Percentiles rank a stretch among this genome's conserved stretches.
phyloP scores from a whole-genome alignment of 2,888 invertebrate genomes.

The Noctua janthe region DNA sequence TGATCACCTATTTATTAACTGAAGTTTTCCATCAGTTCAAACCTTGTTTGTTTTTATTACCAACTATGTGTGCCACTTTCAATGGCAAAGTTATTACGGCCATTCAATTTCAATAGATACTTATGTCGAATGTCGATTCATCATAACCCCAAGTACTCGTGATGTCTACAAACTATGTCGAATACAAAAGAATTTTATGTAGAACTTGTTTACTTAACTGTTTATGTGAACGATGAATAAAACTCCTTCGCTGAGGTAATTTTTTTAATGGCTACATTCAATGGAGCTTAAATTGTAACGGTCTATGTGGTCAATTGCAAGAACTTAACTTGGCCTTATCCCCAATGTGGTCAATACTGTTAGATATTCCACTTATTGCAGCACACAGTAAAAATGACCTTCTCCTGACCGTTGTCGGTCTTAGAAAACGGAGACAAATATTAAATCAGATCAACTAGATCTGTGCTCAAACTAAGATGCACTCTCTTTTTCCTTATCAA shows the following conservation, averaged over 20 bases:
- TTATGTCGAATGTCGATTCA: slow-evolving; percentile 27
- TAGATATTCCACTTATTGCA: background rate
- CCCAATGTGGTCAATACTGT: background rate
- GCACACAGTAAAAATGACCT: background rate
- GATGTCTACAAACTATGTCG: slow-evolving; percentile 17
- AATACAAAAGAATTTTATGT: slow-evolving; percentile 41
- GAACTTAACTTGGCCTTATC: background rate
- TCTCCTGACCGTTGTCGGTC: background rate
- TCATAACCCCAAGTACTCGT: slow-evolving; percentile 30
- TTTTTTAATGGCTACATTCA: slow-evolving; percentile 23
- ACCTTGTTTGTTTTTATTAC: slow-evolving; percentile 35
- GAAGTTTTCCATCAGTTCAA: background rate
- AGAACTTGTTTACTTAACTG: slow-evolving; percentile 39
- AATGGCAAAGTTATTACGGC: slow-evolving; percentile 27
- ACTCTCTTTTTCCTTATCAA: background rate
- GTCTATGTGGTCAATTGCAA: slow-evolving; percentile 3
- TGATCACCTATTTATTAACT: slow-evolving; percentile 4
- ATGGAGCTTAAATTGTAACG: slow-evolving; percentile 25
- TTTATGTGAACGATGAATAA: slow-evolving; percentile 21
- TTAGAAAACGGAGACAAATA: background rate
- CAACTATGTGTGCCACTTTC: slow-evolving; percentile 16
- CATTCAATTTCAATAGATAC: slow-evolving; percentile 51
- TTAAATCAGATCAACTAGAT: background rate
- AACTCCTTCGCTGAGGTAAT: background rate
- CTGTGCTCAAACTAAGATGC: background rate